Conservation (phyloP, 2,797 vertebrate genomes). For the Mycteria americana region DNA sequence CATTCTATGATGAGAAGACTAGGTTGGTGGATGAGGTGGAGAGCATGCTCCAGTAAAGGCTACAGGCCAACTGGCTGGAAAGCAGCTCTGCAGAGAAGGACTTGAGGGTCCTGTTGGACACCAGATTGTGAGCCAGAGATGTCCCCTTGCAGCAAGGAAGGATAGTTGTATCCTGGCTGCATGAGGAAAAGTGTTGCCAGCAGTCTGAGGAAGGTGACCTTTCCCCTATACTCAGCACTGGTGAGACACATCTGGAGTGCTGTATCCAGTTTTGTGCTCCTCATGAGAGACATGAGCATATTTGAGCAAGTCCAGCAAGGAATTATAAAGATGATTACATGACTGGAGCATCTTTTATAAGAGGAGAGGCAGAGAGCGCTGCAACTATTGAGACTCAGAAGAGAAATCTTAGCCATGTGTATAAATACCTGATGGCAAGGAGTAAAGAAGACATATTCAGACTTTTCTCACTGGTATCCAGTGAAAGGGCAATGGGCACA, state of each 20-base stretch:
- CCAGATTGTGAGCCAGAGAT: not conserved
- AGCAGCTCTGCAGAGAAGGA: not conserved
- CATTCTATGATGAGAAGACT: not conserved
- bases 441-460: not conserved
- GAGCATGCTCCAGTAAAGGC: not conserved
- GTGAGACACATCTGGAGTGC: not conserved
- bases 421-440: not conserved
- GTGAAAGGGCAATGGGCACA: not conserved
- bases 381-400: not conserved
- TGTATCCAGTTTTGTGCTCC: not conserved
- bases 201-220: not conserved
- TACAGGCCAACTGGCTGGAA: not conserved
- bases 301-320: not conserved
- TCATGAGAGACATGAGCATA: not conserved
- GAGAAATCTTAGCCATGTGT: not conserved
- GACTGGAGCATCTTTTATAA: not conserved
- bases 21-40: not conserved
- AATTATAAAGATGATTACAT: not conserved
- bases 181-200: not conserved
- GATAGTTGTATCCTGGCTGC: not conserved
- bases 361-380: not conserved
- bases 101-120: not conserved
- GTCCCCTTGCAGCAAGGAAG: not conserved
- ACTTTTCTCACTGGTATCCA: not conserved
- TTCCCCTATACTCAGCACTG: not conserved